Conservation (phyloP, 2,888 invertebrate species). For the Tricholauxania praeusta region DNA sequence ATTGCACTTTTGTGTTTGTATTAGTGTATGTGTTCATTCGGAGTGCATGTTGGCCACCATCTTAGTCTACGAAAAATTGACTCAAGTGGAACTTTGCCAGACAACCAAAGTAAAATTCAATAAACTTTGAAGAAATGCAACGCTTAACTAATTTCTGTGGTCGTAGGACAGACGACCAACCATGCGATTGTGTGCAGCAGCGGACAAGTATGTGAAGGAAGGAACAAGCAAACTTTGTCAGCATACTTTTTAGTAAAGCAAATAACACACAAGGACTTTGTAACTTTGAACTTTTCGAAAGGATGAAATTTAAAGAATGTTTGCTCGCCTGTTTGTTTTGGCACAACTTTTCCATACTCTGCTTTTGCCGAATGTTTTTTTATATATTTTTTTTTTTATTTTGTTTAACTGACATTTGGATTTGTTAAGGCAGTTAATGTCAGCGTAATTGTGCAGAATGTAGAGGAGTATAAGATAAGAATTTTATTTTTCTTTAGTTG, state of each 20-base stretch:
- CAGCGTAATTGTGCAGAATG: no score
- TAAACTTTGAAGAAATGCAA: constrained; percentile 4
- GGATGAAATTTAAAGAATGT: not conserved
- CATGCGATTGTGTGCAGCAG: not conserved
- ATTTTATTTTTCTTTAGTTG: no score
- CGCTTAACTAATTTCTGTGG: constrained; percentile 17
- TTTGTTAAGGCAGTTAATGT: no score
- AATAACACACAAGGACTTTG: not conserved
- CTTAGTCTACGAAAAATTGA: not conserved
- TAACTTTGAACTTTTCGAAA: not conserved
- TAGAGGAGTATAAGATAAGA: no score
- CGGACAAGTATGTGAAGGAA: not conserved
- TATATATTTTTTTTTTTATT: no score
- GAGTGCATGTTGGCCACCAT: not conserved
- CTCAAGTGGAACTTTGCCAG: constrained; percentile 8
- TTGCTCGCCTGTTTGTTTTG: not conserved
- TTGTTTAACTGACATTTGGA: no score
- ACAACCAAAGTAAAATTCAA: constrained; percentile 5
- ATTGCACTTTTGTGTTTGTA: not conserved
- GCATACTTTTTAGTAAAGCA: no score
- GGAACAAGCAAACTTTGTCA: not conserved
- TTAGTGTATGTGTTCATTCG: constrained; percentile 3
- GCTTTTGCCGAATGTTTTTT: no score
- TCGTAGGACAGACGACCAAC: not conserved
- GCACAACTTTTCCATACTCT: no score